Evolutionary conservation across 2,113 vertebrate genomes (phyloP), one percentile per base, ranked within the genome.

Genomic region (Chaetodon trifascialis): DNA sequence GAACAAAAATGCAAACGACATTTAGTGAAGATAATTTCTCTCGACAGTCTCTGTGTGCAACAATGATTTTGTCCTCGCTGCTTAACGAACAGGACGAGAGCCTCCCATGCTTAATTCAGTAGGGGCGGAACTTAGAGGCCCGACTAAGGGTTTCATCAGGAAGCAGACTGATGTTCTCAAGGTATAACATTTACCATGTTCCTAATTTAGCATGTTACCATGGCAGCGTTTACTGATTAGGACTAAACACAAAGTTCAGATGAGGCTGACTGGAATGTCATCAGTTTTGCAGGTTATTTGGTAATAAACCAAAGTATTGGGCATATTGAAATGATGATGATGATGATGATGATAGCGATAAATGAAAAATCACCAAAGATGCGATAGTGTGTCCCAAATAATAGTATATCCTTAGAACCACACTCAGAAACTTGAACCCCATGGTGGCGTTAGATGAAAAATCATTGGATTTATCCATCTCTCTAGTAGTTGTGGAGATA

Each of bases 21-120:
- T 64, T 66, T 21, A 4, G 38, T n/a, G 67, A 75, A 44, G 12
- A 73, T 70, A 23, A 73, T 54, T 49, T 67, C 25, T 73, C 38
- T 59, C 0, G 49, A 60, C 67, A 19, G 36, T 49, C 15, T 58
- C 10, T 49, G 16, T 44, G 47, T 56, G 47, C 6, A 46, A 34
- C 12, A 42, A 52, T 11, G 11, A 25, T 40, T 70, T 40, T 23
- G 42, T 55, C 47, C 8, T 56, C 6, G 40, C 21, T 25, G 16
- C 6, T 55, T 69, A 30, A 67, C 60, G 30, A 38, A 5, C 46
- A 44, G 42, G 42, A 10, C 42, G 2, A 9, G 0, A 51, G 44
- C 9, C 42, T 52, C 7, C 16, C 38, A 40, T 17, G 23, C 4
- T 52, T 6, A 9, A 9, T 73, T 4, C 15, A 58, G 12, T 49